These are phyloP conservation scores for Anagyrus pseudococci DNA, from an alignment of 2,888 invertebrate species.

Conservation along the genomic window DNA sequence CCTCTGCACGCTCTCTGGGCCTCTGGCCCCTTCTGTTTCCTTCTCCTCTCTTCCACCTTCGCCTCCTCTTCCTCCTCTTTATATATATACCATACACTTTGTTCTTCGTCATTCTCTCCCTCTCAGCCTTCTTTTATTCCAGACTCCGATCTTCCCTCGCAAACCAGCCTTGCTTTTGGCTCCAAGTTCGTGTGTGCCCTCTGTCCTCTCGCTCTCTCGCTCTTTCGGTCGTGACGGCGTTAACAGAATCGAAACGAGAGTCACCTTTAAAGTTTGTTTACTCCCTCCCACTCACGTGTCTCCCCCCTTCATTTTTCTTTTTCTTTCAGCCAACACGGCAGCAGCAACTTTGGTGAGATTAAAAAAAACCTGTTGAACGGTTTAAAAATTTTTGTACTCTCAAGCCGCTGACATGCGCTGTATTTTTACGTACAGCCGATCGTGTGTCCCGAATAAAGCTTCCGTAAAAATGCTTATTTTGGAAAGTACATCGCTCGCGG, in stretches of 20 bases:
- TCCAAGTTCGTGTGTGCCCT: constrained; percentile 18
- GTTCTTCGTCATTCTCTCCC: constrained; percentile 31
- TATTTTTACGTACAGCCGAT: too few species aligned
- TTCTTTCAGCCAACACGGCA: too few species aligned
- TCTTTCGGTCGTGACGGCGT: constrained; percentile 33
- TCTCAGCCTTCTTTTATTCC: constrained; percentile 11
- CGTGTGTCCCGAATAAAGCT: too few species aligned
- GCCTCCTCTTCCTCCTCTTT: constrained; percentile 6
- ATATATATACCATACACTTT: constrained; percentile 5
- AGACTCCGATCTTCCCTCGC: background rate
- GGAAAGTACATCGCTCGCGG: too few species aligned
- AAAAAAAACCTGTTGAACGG: too few species aligned
- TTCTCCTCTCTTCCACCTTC: constrained; percentile 20
- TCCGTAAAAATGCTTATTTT: too few species aligned
- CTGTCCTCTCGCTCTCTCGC: constrained; percentile 25
- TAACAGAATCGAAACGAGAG: constrained; percentile 33
- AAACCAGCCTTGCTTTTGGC: background rate
- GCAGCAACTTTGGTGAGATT: too few species aligned
- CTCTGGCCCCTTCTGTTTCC: constrained; percentile 21
- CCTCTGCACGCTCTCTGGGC: constrained; percentile 13
- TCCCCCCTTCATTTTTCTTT: too few species aligned
- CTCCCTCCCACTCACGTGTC: background rate
- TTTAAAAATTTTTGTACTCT: too few species aligned
- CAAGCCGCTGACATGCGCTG: too few species aligned
- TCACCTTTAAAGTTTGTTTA: constrained; percentile 4